Evolutionary conservation across 2,888 invertebrate species (phyloP), one percentile per base, ranked within the genome.

Genomic region (Synergus umbraculus): DNA sequence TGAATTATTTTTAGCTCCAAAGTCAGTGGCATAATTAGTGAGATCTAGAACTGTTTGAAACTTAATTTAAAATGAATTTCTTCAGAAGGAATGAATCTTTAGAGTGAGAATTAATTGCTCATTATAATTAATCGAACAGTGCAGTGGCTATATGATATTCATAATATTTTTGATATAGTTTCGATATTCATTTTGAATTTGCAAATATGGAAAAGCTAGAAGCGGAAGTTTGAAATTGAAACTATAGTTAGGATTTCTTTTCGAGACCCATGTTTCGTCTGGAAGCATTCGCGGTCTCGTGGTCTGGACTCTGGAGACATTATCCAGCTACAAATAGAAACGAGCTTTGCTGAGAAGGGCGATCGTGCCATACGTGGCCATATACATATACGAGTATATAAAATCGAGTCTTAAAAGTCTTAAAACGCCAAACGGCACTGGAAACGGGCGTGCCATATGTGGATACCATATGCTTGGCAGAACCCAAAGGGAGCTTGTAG

Each of bases 361-460:
- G 81, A 85, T 85, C 87, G 86, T 86, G 86, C 82, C 81, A 43
- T 66, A 60, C 81, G 82, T 67, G 44, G 79, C 69, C 76, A 69
- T 81, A 82, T 76, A 79, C 79, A 69, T 82, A 85, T 81, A 78
- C 81, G 65, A 67, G n/a, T 12, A 12, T 78, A 54, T 66, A 76
- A 49, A 80, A 76, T 67, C 78, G 58, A 43, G 65, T 78, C 81
- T 83, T 79, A 60, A 78, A 81, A 79, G 67, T 79, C 79, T 82
- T 65, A 41, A 78, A 76, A 41, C 78, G 37, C 82, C 83, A 83
- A 82, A 86, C 78, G 82, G 83, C 81, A 81, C 77, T 82, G 83
- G 82, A 77, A 82, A 80, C 78, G 76, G 82, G 77, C 85, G 86
- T 87, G 89, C 89, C 90, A 89, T 89, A 89, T 90, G 82, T 79